Evolutionary conservation across 2,797 vertebrate genomes (phyloP).

Genomic region (Notolepis coatsorum): DNA sequence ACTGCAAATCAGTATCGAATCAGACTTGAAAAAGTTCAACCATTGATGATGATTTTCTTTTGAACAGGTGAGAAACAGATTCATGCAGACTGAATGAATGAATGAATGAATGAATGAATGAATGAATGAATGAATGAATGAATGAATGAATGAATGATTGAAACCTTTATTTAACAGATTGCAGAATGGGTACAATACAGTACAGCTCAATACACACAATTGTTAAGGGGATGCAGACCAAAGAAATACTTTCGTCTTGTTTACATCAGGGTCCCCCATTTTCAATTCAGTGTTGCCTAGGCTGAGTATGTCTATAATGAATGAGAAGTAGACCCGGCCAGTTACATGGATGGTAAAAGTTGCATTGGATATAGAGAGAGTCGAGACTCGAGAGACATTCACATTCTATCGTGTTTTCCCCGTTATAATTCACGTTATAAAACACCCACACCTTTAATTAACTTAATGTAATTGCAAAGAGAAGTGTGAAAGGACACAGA

Average conservation of each 20-base stretch:
- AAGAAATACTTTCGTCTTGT: too few relatives aligned
- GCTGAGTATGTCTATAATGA: slow-evolving; percentile 50
- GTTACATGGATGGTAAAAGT: slow-evolving; percentile 32
- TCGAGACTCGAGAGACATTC: not conserved
- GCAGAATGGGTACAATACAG: too few relatives aligned
- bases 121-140: not conserved
- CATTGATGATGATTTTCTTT: too few relatives aligned
- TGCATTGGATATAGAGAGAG: not conserved
- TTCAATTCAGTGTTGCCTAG: too few relatives aligned
- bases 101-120: too few relatives aligned
- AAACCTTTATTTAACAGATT: too few relatives aligned
- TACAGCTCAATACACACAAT: too few relatives aligned
- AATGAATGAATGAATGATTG: not conserved
- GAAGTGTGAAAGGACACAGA: not conserved
- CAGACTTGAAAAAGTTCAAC: too few relatives aligned
- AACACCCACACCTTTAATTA: not conserved
- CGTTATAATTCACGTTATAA: not conserved
- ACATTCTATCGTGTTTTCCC: not conserved
- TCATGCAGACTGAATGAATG: too few relatives aligned
- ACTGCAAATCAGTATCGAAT: not conserved
- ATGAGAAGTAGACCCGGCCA: slow-evolving; percentile 79
- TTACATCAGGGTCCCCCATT: too few relatives aligned
- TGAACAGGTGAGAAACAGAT: not conserved
- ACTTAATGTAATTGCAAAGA: not conserved
- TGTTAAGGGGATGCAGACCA: too few relatives aligned